Base-by-base conservation (phyloP, 2,113 vertebrate genomes). In the Sander vitreus region DNA sequence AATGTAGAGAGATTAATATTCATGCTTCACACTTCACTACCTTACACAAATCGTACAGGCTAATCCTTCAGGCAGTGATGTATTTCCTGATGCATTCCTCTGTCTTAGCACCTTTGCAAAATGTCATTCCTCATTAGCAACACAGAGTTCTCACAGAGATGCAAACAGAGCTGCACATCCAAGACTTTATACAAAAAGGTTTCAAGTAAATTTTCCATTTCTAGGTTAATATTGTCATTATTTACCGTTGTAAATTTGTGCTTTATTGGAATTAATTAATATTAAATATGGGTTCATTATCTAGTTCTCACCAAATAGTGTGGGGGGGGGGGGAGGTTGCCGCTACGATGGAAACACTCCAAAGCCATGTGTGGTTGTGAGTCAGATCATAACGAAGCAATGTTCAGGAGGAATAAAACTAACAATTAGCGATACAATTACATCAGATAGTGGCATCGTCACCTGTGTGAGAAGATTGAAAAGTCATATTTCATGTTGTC, bases 11-110 rank as follows among this genome's bases (percentile, higher is more conserved):
- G 58, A 85, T 33, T 70, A 43, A 48, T 70, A 85, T 85, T 75
- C 70, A 87, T 85, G 83, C 82, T 65, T 82, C 19, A 55, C 55
- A 74, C 13, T 65, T 83, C 58, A 59, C 23, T 18, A 58, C 58
- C 58, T 60, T 13, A 75, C 30, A 68, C 43, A 14, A 39, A 69
- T 58, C 71, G 30, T 68, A 60, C 67, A 63, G 64, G 58, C 63
- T 72, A 59, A 53, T 27, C 9, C 1, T 63, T 73, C 63, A 75
- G 80, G 76, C 45, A 59, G 45, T 21, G 73, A 71, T 50, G 68
- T 16, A 47, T 83, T 53, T 81, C 58, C 43, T 80, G n/a, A 60
- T 60, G 58, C 25, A 25, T 43, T 11, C 7, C 5, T 55, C 54
- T 0, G 12, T 59, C 27, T 70, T 45, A 77, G 85, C 73, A 86